Conservation (phyloP, 2,888 invertebrate species). For the Lamellibrachia satsuma region DNA sequence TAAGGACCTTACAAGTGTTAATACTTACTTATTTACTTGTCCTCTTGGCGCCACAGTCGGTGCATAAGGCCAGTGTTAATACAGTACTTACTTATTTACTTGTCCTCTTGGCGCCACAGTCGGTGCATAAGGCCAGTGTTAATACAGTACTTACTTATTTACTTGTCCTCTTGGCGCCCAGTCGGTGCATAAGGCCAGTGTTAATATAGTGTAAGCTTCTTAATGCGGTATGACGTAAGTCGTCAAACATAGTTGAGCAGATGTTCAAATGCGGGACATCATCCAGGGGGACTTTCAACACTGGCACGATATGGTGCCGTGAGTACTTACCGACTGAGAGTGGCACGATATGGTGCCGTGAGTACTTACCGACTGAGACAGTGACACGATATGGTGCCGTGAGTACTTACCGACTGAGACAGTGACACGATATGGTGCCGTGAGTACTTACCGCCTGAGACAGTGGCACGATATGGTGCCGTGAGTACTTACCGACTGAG, state of each 20-base stretch:
- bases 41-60: too few species aligned
- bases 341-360: too few species aligned
- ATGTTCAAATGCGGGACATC: neutral
- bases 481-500: neutral
- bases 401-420: neutral
- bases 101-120: too few species aligned
- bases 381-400: neutral
- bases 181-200: neutral
- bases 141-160: neutral
- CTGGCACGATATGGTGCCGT: neutral
- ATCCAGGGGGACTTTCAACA: neutral
- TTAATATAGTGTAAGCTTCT: neutral
- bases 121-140: neutral
- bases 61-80: too few species aligned
- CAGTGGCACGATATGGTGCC: neutral
- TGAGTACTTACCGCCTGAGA: neutral
- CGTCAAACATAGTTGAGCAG: neutral
- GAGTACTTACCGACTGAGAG: neutral
- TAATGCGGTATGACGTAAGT: neutral
- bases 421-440: too few species aligned
- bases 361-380: neutral
- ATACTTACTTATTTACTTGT: too few species aligned
- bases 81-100: too few species aligned
- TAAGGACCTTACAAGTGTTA: neutral
- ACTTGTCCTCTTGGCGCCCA: too few species aligned